phyloP scores from a whole-genome alignment of 2,888 invertebrate species.

The Thalpophila matura region DNA sequence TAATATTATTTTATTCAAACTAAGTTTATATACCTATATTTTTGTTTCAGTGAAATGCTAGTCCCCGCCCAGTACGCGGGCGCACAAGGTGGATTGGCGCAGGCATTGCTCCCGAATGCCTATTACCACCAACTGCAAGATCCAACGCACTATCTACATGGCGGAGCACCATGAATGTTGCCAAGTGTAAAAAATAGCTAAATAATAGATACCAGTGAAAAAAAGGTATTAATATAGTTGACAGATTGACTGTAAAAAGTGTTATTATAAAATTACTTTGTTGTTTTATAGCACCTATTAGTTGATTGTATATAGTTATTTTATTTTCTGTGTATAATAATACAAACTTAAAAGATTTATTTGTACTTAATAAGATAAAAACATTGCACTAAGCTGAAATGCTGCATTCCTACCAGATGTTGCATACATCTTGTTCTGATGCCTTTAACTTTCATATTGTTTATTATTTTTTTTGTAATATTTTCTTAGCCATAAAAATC shows the following conservation, averaged over 20 bases:
- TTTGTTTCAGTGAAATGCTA: constrained; percentile 84
- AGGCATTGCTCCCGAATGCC: constrained; percentile 83
- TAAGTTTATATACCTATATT: neutral
- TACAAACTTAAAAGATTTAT: constrained; percentile 4
- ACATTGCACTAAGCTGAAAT: neutral
- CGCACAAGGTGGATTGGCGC: constrained; percentile 80
- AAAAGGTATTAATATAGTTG: constrained; percentile 9
- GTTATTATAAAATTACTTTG: constrained; percentile 16
- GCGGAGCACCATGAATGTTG: constrained; percentile 73
- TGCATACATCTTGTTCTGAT: no score
- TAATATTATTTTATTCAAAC: no score
- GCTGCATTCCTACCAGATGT: no score
- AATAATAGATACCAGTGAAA: constrained; percentile 16
- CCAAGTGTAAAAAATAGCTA: neutral
- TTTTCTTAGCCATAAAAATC: no score
- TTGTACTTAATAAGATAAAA: neutral
- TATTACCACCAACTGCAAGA: constrained; percentile 87
- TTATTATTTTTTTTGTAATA: no score
- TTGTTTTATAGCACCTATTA: constrained; percentile 21
- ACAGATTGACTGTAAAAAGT: constrained; percentile 38
- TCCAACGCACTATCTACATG: constrained; percentile 82
- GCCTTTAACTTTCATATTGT: no score
- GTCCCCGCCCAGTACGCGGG: constrained; percentile 86
- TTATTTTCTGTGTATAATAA: constrained; percentile 3
- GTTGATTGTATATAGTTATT: constrained; percentile 30